phyloP scores from a whole-genome alignment of 2,797 vertebrate species.

The Alectoris magna region DNA sequence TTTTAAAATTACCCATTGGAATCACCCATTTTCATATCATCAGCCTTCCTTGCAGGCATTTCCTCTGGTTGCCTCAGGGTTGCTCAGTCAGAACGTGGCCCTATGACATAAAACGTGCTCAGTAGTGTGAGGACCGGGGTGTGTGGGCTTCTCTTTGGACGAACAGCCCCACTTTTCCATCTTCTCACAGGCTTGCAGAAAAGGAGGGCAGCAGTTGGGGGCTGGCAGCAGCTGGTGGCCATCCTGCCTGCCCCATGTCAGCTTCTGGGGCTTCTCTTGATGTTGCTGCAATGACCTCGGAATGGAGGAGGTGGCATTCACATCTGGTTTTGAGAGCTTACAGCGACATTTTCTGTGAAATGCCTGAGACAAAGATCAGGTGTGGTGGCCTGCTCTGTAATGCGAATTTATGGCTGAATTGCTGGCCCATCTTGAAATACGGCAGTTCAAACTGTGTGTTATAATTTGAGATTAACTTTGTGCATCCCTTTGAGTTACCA shows the following conservation, averaged over 20 bases:
- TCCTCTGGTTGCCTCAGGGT: background rate
- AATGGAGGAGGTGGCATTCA: rapidly evolving
- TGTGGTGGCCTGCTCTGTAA: background rate
- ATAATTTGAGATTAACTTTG: conserved; percentile 12
- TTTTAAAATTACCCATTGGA: background rate
- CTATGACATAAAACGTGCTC: rapidly evolving
- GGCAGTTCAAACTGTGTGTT: background rate
- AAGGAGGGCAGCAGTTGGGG: background rate
- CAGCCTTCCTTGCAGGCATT: background rate
- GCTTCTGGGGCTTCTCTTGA: background rate
- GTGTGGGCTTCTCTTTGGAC: rapidly evolving
- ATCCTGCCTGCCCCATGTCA: background rate
- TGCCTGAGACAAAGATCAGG: background rate
- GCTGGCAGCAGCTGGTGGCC: too few relatives aligned
- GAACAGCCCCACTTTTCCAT: rapidly evolving
- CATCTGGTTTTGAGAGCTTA: background rate
- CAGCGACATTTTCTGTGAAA: background rate
- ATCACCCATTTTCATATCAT: rapidly evolving
- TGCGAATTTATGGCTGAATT: conserved; percentile 31
- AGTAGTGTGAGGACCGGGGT: background rate
- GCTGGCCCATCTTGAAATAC: conserved; percentile 34
- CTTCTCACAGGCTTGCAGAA: background rate
- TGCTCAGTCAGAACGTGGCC: background rate
- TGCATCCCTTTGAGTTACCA: background rate
- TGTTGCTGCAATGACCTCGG: background rate